Percentiles rank a stretch among this genome's conserved stretches.
Conservation (phyloP, 1,140 invertebrate species). For the Hycleus cichorii region DNA sequence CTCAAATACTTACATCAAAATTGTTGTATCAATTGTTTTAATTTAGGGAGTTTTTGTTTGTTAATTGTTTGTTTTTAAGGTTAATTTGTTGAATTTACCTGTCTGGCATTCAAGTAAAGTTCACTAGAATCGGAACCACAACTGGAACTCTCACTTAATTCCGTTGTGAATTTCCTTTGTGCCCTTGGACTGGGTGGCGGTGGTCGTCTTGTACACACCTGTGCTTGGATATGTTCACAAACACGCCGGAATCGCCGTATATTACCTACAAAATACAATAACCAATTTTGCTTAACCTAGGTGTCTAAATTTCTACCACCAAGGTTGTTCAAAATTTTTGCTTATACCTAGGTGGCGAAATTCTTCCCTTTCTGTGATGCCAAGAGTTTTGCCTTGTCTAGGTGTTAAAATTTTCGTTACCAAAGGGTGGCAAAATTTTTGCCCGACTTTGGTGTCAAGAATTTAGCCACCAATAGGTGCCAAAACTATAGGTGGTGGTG, state of each 20-base stretch:
- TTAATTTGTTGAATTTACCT: constrained; percentile 21
- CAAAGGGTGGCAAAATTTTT: constrained; percentile 21
- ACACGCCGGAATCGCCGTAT: constrained; percentile 90
- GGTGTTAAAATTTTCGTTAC: no score
- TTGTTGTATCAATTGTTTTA: no score
- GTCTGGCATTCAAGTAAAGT: constrained; percentile 54
- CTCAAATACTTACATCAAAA: no score
- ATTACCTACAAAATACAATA: constrained; percentile 63
- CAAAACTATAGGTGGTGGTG: no score
- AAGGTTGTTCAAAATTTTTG: no score
- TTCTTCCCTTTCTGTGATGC: constrained; percentile 19
- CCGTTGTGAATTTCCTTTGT: constrained; percentile 55
- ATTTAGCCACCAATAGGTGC: no score
- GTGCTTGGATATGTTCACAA: constrained; percentile 92
- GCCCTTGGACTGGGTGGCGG: constrained; percentile 66
- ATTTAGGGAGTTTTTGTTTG: no score
- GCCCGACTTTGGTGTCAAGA: no score
- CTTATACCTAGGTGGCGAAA: not conserved
- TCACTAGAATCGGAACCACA: constrained; percentile 78
- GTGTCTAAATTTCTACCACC: no score
- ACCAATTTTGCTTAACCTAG: constrained; percentile 21
- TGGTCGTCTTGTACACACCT: constrained; percentile 63
- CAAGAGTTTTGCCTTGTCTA: no score
- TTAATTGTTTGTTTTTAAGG: no score
- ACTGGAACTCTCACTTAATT: constrained; percentile 72